Base-by-base conservation (phyloP, 2,113 vertebrate genomes). In the Mystacornis crossleyi region DNA sequence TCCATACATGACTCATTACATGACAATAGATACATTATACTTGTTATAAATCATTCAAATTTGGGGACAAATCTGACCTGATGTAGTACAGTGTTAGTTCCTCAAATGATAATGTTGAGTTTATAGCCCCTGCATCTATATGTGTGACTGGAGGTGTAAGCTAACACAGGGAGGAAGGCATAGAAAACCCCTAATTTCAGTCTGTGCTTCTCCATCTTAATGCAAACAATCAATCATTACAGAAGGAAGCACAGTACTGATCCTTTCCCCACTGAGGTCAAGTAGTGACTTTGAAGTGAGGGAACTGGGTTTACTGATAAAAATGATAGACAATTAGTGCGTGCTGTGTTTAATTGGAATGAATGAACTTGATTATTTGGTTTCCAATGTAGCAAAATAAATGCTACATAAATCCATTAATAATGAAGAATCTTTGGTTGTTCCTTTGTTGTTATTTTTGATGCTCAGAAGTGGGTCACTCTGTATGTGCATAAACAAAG, bases 321-420 rank as follows among this genome's bases (percentile, higher is more conserved):
- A 95, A 93, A 67, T 91, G 21, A 42, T 87, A 81, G 86, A 86
- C 95, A 98, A 97, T 98, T 97, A 97, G 85, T 89, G 87, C 0
- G 4, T 87, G 96, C 71, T 95, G 85, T 61, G 61, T 95, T 97
- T 98, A 96, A 97, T 97, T 96, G 96, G 86, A 95, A 97, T 86
- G 81, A 91, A 93, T 88, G 91, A 45, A 81, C 80, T 96, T 95
- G 38, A 95, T 95, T 96, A 95, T 97, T 96, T 79, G 73, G 82
- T 94, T 97, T 96, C 95, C 89, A 98, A 96, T 94, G 96, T 96
- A 95, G 96, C 62, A 95, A 97, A 98, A 97, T 87, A 97, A 97
- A 96, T 81, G 91, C 66, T 92, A 96, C 57, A 92, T 95, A 96
- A 93, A 94, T 91, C 86, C 24, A 75, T 93, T 95, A 95, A 92